Conservation (phyloP, 2,113 vertebrate species). For the Brachypteracias leptosomus region DNA sequence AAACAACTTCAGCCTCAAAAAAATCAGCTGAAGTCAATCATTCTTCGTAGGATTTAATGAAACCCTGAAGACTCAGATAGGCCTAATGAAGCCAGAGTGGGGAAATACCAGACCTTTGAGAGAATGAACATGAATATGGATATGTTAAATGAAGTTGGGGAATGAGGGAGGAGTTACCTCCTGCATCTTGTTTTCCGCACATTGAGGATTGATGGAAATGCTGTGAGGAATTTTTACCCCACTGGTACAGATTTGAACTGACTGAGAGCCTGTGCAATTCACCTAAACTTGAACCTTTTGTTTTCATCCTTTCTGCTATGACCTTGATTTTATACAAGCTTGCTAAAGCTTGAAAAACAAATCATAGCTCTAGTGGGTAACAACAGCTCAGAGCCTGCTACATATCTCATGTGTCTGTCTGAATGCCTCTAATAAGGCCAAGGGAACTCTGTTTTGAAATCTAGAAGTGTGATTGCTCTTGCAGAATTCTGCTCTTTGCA, state of each 20-base stretch:
- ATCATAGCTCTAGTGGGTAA: background rate
- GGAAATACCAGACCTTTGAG: background rate
- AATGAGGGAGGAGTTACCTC: background rate
- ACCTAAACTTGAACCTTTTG: background rate
- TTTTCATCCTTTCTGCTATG: background rate
- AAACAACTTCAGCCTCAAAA: background rate
- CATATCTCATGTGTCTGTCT: accelerated
- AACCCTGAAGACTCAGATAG: background rate
- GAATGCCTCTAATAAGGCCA: background rate
- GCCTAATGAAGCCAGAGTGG: background rate
- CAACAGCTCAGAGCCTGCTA: background rate
- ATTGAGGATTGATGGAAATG: background rate
- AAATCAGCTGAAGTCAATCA: background rate
- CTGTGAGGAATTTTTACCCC: background rate
- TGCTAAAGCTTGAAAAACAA: background rate
- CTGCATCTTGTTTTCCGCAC: background rate
- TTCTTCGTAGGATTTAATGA: background rate
- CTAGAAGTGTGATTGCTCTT: background rate
- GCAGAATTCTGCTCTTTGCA: background rate
- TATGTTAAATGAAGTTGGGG: background rate
- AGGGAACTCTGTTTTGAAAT: background rate
- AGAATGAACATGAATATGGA: background rate
- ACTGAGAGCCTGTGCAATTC: background rate
- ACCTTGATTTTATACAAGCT: background rate
- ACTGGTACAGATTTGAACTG: background rate